phyloP scores from a whole-genome alignment of 2,888 invertebrate genomes.

The Drosophila gaucha region DNA sequence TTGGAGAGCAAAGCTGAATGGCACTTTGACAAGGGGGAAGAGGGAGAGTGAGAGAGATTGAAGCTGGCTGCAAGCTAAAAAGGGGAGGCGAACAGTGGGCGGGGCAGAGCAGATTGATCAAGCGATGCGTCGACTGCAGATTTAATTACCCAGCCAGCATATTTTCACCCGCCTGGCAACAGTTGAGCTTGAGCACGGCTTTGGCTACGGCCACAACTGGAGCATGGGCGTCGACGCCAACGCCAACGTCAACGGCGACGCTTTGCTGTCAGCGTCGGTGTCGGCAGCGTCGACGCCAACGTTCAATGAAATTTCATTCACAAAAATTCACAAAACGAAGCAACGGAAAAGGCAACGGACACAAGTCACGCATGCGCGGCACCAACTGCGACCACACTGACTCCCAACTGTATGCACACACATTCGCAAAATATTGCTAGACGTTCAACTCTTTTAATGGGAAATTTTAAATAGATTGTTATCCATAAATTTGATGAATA shows the following conservation, averaged over 20 bases:
- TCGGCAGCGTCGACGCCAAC: constrained; percentile 60
- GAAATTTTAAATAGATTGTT: background rate
- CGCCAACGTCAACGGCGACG: constrained; percentile 11
- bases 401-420: constrained; percentile 4
- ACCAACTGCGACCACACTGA: constrained; percentile 33
- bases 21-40: background rate
- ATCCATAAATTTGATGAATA: background rate
- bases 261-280: constrained; percentile 13
- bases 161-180: constrained; percentile 76
- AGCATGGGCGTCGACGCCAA: constrained; percentile 61
- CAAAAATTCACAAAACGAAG: constrained; percentile 72
- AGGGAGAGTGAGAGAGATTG: constrained; percentile 8
- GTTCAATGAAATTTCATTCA: constrained; percentile 79
- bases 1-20: constrained; percentile 26
- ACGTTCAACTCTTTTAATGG: no score
- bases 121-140: constrained; percentile 65
- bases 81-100: constrained; percentile 12
- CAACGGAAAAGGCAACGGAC: constrained; percentile 77
- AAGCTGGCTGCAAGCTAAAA: constrained; percentile 2
- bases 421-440: no score
- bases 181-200: constrained; percentile 36
- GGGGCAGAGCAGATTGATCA: constrained; percentile 55
- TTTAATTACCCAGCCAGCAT: constrained; percentile 65
- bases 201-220: constrained; percentile 9
- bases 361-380: constrained; percentile 81